phyloP scores from a whole-genome alignment of 2,113 vertebrate species.

The Chloropsis hardwickii region DNA sequence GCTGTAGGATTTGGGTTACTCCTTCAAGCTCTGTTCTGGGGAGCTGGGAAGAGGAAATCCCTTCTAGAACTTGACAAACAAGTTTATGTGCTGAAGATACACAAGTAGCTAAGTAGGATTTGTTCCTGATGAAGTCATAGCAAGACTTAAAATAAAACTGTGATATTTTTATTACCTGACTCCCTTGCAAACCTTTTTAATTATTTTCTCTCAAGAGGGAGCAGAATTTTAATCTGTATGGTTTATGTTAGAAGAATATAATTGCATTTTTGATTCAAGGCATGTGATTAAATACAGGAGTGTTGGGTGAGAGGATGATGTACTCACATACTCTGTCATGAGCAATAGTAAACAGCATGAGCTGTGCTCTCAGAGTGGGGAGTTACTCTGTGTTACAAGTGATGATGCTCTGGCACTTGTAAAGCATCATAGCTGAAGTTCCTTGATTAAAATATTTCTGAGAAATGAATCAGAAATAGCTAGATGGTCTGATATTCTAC shows the following conservation, averaged over 20 bases:
- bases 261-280: background rate
- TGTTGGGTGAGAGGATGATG: rapidly evolving
- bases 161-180: background rate
- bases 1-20: background rate
- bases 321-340: background rate
- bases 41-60: background rate
- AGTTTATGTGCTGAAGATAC: background rate
- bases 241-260: background rate
- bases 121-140: background rate
- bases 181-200: background rate
- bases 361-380: background rate
- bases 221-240: background rate
- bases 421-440: background rate
- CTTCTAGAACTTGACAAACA: background rate
- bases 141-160: background rate
- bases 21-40: background rate
- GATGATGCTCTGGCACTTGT: rapidly evolving
- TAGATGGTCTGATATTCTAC: background rate
- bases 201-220: background rate
- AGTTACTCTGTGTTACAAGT: background rate
- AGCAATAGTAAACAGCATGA: background rate
- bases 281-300: background rate
- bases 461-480: background rate
- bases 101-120: background rate
- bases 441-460: background rate